Conservation (phyloP, 2,797 vertebrate genomes). For the Argya squamiceps region DNA sequence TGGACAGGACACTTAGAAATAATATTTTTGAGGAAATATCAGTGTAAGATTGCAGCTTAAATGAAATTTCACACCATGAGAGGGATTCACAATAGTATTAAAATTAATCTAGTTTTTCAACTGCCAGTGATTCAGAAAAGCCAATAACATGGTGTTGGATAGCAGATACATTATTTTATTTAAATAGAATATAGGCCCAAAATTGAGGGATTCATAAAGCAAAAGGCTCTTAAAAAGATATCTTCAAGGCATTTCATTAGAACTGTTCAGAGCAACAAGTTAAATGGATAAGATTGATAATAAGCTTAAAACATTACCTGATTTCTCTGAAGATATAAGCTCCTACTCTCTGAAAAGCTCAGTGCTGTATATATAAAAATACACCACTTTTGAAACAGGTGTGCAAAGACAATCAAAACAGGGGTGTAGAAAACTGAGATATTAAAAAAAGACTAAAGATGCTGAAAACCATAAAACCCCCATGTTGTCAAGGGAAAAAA, state of each 20-base stretch:
- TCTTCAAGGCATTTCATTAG: constrained; percentile 4
- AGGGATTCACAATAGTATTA: background rate
- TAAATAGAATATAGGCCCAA: background rate
- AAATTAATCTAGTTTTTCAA: background rate
- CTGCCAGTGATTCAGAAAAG: background rate
- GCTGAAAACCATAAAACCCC: background rate
- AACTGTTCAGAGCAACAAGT: background rate
- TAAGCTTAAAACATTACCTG: background rate
- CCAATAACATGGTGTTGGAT: background rate
- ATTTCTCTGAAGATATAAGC: background rate
- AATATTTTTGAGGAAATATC: background rate
- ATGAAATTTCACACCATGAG: constrained; percentile 5
- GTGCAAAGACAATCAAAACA: background rate
- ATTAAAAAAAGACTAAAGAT: background rate
- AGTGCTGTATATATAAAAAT: background rate
- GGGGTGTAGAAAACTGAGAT: accelerated
- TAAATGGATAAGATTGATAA: background rate
- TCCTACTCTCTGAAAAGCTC: background rate
- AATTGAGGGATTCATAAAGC: background rate
- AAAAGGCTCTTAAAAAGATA: background rate
- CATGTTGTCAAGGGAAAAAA: too few relatives aligned
- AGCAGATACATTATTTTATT: background rate
- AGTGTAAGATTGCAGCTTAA: background rate
- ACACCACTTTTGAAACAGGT: background rate
- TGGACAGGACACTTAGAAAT: background rate